Percentiles rank a stretch among this genome's conserved stretches.
phyloP scores from a whole-genome alignment of 35 echinoderm and acorn worm species.

The Heliocidaris tuberculata region DNA sequence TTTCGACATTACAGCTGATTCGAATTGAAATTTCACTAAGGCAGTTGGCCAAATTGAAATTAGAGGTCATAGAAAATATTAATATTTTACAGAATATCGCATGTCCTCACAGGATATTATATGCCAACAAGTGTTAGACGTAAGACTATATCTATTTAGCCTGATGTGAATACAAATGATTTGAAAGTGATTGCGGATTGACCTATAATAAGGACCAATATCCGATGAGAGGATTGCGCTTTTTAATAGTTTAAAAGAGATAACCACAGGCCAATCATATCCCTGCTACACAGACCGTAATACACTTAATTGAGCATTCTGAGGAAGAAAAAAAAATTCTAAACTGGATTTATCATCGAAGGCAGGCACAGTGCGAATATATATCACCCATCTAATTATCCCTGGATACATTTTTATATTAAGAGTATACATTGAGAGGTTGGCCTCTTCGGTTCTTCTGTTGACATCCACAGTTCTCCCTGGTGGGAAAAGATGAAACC shows the following conservation, averaged over 20 bases:
- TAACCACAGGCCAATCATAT: neutral
- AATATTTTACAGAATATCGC: neutral
- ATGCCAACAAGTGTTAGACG: neutral
- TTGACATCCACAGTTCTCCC: conserved; percentile 46
- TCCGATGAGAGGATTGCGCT: conserved; percentile 9
- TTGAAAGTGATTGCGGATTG: neutral
- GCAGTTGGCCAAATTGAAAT: neutral
- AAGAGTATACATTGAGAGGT: conserved; percentile 40
- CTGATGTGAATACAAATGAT: neutral
- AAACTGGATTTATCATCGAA: conserved; percentile 36
- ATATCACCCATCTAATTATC: conserved; percentile 52
- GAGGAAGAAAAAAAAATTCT: neutral
- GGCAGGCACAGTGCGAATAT: conserved; percentile 41
- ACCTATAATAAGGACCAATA: neutral
- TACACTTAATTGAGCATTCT: conserved; percentile 44
- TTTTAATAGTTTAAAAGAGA: neutral
- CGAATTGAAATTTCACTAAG: neutral
- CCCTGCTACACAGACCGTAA: conserved; percentile 13
- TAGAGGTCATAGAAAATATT: neutral
- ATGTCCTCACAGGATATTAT: neutral
- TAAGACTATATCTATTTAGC: neutral
- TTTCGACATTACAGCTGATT: neutral
- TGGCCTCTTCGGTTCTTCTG: conserved; percentile 31
- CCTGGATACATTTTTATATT: conserved; percentile 42
- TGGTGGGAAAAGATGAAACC: conserved; percentile 38